These are phyloP conservation scores for Drosophila orena DNA, from an alignment of 1,140 invertebrate species.

Conservation along the genomic window DNA sequence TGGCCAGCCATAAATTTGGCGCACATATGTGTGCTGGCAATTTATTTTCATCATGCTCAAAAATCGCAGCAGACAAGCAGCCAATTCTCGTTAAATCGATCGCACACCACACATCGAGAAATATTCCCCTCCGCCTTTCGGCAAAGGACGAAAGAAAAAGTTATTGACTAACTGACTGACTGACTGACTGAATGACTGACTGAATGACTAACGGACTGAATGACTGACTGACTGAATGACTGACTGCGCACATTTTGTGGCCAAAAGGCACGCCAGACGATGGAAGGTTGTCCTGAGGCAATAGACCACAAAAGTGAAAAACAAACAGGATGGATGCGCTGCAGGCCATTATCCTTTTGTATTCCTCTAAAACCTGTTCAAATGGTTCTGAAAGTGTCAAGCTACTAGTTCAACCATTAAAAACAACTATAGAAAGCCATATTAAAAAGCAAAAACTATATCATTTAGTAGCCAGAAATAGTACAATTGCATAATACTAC, in stretches of 20 bases:
- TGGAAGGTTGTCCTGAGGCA: slow-evolving; percentile 5
- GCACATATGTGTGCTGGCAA: slow-evolving; percentile 74
- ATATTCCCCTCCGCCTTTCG: background rate
- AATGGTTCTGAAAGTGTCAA: no score
- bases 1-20: slow-evolving; percentile 59
- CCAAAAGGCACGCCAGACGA: slow-evolving; percentile 37
- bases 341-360: no score
- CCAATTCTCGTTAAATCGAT: slow-evolving; percentile 74
- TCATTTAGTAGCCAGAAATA: no score
- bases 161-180: slow-evolving; percentile 35
- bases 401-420: no score
- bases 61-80: slow-evolving; percentile 57
- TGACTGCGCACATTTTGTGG: slow-evolving; percentile 54
- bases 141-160: slow-evolving; percentile 41
- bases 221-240: slow-evolving; percentile 20
- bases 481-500: no score
- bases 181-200: slow-evolving; percentile 30
- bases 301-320: background rate
- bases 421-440: no score
- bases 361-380: no score
- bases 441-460: no score
- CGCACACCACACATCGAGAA: slow-evolving; percentile 23
- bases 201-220: slow-evolving; percentile 30
- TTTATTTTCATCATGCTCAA: slow-evolving; percentile 77
- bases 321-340: background rate